Base-by-base conservation (phyloP, 2,888 invertebrate genomes). In the Eubasilissa splendida region DNA sequence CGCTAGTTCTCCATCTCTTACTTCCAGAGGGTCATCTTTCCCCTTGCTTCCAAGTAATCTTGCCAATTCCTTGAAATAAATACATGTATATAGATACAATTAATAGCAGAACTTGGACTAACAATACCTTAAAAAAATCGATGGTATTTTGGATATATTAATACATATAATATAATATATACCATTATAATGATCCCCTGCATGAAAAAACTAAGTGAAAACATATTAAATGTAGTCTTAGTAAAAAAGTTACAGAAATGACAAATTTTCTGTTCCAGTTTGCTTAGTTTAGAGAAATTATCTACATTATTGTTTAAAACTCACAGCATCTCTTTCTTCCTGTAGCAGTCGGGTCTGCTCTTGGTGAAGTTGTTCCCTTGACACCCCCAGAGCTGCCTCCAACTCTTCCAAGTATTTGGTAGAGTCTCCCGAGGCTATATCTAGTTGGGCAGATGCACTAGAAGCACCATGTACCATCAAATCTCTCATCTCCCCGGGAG, bases 291-390 rank as follows among this genome's bases (percentile, higher is more conserved):
- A 42, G 42, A 42, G 7, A 42, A 42, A 42, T 42, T 42, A 42
- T 42, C 42, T 42, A 42, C 42, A 42, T 42, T 7, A 42, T 42
- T 5, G 22, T 22, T 22, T 22, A 42, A 3, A 63, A 63, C 76
- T 79, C 12, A 79, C 79, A 3, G 79, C 79, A 79, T 79, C 79
- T 50, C 56, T 65, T 54, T 79, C 79, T 14, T 79, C 79, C 42
- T 79, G 79, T 65, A 79, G 11, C 10, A 79, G 59, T n/a, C 79
- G 54, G n/a, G 33, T 59, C 58, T 74, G 58, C 22, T 79, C 79
- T 14, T 53, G 65, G 42, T 74, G 58, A n/a, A 79, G 52, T 50
- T 74, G 53, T 63, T 79, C 79, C 58, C 42, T 73, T 53, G 79
- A 54, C 11, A 79, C 65, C n/a, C 74, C 79, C 53, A 79, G 63